A percentile compares a stretch with the other conserved stretches of the same genome.
Evolutionary conservation across 2,888 invertebrate genomes (phyloP).

Genomic region (Drosophila melanosoma): DNA sequence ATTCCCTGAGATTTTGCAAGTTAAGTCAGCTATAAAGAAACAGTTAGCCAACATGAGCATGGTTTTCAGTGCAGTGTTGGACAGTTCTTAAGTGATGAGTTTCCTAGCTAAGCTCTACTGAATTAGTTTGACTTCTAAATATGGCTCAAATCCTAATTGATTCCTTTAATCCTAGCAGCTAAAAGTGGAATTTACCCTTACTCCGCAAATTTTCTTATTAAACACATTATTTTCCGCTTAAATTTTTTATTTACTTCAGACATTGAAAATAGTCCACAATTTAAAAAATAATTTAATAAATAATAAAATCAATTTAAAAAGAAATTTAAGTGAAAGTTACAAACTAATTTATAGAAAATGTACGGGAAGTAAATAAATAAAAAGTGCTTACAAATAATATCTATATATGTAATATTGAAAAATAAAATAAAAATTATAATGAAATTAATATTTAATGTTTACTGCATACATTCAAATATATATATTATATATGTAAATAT

Average conservation of each 20-base stretch:
- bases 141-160: neutral
- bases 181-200: neutral
- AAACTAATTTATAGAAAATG: neutral
- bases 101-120: neutral
- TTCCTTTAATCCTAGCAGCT: neutral
- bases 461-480: neutral
- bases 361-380: neutral
- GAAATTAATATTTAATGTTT: too few relatives aligned
- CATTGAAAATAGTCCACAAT: neutral
- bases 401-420: neutral
- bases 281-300: neutral
- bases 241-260: neutral
- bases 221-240: neutral
- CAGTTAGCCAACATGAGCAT: constrained; percentile 24
- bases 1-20: constrained; percentile 48
- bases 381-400: neutral
- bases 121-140: neutral
- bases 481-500: neutral
- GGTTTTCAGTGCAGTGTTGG: neutral
- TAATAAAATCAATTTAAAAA: neutral
- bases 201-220: neutral
- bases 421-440: neutral
- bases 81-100: constrained; percentile 1
- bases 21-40: constrained; percentile 16
- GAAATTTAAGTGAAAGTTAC: neutral